Conservation (phyloP, 2,888 invertebrate genomes). For the Andrena bucephala region DNA sequence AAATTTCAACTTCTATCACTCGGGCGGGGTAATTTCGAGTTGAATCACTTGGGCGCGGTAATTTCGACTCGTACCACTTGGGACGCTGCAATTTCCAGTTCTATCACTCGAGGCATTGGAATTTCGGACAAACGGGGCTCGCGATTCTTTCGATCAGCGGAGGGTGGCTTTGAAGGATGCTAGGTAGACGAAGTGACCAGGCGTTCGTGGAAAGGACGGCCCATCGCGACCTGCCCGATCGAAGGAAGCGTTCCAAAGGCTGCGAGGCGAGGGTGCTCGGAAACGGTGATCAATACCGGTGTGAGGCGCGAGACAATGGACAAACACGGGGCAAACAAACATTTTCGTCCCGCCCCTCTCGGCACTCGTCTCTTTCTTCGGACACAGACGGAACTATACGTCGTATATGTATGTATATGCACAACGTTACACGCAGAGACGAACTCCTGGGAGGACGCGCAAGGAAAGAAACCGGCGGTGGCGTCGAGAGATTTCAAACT, state of each 20-base stretch:
- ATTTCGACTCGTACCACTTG: too few relatives aligned
- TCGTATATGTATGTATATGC: constrained; percentile 35
- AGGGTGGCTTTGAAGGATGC: background rate
- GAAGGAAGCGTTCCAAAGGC: constrained; percentile 37
- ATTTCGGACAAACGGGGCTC: too few relatives aligned
- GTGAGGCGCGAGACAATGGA: constrained; percentile 55
- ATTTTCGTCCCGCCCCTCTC: constrained; percentile 49
- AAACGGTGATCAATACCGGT: constrained; percentile 64
- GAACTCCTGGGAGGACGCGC: constrained; percentile 39
- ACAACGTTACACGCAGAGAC: constrained; percentile 19
- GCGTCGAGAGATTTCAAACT: constrained; percentile 81
- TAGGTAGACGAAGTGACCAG: constrained; percentile 22
- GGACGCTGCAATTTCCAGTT: too few relatives aligned
- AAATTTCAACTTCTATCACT: too few relatives aligned
- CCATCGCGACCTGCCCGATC: constrained; percentile 8
- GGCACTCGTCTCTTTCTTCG: constrained; percentile 53
- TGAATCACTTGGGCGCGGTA: too few relatives aligned
- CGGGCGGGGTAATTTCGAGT: too few relatives aligned
- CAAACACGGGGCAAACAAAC: constrained; percentile 56
- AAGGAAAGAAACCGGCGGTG: constrained; percentile 52
- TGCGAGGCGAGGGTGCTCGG: constrained; percentile 54
- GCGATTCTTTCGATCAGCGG: background rate
- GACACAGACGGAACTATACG: constrained; percentile 37
- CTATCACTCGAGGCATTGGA: background rate
- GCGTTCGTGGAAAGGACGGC: constrained; percentile 16